Evolutionary conservation across 1,140 invertebrate genomes (phyloP).

Genomic region (Aphelenchoides fujianensis): DNA sequence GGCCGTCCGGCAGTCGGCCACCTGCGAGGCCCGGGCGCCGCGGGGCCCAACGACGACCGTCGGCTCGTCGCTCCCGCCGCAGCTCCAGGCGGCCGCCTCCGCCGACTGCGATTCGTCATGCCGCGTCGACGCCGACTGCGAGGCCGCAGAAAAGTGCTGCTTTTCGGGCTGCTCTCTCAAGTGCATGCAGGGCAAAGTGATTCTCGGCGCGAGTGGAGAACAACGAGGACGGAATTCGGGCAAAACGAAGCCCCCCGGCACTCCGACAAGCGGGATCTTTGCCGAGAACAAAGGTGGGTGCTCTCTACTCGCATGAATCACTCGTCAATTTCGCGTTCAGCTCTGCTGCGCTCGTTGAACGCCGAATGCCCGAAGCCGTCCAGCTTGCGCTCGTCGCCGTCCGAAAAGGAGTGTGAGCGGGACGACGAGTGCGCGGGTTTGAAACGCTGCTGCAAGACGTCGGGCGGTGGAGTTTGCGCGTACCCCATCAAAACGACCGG

Average conservation of each 20-base stretch:
- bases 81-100: background rate
- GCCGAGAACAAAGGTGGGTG: too few relatives aligned
- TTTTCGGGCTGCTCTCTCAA: constrained; percentile 59
- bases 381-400: background rate
- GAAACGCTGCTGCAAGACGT: constrained; percentile 44
- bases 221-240: background rate
- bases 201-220: too few relatives aligned
- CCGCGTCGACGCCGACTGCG: constrained; percentile 42
- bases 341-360: constrained; percentile 30
- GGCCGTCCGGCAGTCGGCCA: constrained; percentile 8
- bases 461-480: constrained; percentile 39
- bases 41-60: too few relatives aligned
- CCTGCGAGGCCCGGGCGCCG: constrained; percentile 12
- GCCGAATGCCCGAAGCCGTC: constrained; percentile 42
- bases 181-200: constrained; percentile 29
- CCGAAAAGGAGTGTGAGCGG: constrained; percentile 37
- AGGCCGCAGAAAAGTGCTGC: constrained; percentile 48
- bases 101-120: constrained; percentile 25
- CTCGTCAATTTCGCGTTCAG: too few relatives aligned
- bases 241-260: constrained; percentile 13
- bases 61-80: too few relatives aligned
- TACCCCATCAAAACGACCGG: constrained; percentile 50
- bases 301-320: too few relatives aligned
- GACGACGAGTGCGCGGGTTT: constrained; percentile 54
- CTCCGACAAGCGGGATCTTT: background rate